Evolutionary conservation across 2,113 vertebrate species (phyloP), one percentile per base, ranked within the genome.

Genomic region (Xerus inauris): DNA sequence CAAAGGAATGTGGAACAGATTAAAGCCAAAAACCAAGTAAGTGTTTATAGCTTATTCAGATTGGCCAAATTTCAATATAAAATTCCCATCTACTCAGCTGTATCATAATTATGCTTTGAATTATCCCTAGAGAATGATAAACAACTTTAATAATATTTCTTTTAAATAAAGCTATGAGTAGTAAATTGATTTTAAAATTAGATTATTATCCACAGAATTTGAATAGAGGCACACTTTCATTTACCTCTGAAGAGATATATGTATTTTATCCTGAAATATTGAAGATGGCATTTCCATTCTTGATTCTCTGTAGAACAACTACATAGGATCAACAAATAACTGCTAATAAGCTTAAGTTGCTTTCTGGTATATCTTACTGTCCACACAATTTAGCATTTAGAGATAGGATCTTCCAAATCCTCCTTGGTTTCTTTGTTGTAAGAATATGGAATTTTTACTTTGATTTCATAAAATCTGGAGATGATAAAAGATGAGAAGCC

Each of bases 181-280:
- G 42, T 22, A 24, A 91, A 92, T 51, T 85, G 5, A 65, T 65
- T 94, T 95, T 80, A 72, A 95, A 87, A 92, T 64, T 62, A 93
- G 32, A 64, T 77, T 67, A 51, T 17, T 2, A 20, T 3, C 8
- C 13, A 72, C 69, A 69, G 16, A 83, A 22, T 54, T 28, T 73
- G 54, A 92, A 49, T 40, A 59, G 3, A 76, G 35, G 14, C 5
- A 73, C 59, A 82, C 0, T n/a, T n/a, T n/a, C n/a, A n/a, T 45
- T 94, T 54, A 35, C 45, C 59, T 94, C 24, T 80, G 32, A 80
- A 62, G 30, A 76, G 28, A 9, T 12, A 3, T n/a, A n/a, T 12
- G 3, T 40, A n/a, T 1, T 71, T 32, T 32, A 89, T 47, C n/a
- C 35, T 49, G 4, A 35, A 51, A 13, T 40, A 85, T 71, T 20